phyloP scores from a whole-genome alignment of 2,888 invertebrate genomes.

The Apotomis turbidana region DNA sequence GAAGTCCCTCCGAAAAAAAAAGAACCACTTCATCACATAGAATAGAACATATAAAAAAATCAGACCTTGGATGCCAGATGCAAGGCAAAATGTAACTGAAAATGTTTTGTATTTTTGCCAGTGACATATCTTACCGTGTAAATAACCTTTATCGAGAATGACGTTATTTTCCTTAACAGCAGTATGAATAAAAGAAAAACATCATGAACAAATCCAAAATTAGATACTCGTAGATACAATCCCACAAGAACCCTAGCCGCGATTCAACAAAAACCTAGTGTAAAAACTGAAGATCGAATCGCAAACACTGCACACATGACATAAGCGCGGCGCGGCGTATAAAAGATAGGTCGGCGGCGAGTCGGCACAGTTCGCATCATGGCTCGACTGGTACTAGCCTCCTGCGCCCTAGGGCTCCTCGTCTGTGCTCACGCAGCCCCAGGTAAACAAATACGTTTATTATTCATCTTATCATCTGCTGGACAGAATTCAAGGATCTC shows the following conservation, averaged over 20 bases:
- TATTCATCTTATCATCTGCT: background rate
- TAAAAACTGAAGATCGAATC: slow-evolving; percentile 66
- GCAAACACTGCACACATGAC: slow-evolving; percentile 64
- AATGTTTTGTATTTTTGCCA: no score
- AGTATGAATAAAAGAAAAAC: no score
- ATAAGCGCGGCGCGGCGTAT: slow-evolving; percentile 62
- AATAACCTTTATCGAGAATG: no score
- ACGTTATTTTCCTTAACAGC: no score
- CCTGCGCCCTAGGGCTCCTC: slow-evolving; percentile 66
- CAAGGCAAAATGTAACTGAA: no score
- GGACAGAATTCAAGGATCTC: no score
- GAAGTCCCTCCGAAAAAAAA: no score
- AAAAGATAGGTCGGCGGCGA: slow-evolving; percentile 54
- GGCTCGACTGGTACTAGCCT: slow-evolving; percentile 66
- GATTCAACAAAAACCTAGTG: slow-evolving; percentile 52
- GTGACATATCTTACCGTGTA: no score
- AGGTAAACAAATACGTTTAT: slow-evolving; percentile 55
- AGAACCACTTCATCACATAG: no score
- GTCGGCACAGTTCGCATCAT: slow-evolving; percentile 59
- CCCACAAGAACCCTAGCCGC: slow-evolving; percentile 29
- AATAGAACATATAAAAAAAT: no score
- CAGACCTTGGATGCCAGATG: no score
- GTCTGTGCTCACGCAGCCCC: slow-evolving; percentile 66
- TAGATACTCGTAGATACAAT: background rate
- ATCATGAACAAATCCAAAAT: no score